These are phyloP conservation scores for Sinocyclocheilus anophthalmus DNA, from an alignment of 2,113 vertebrate species.

Conservation along the genomic window DNA sequence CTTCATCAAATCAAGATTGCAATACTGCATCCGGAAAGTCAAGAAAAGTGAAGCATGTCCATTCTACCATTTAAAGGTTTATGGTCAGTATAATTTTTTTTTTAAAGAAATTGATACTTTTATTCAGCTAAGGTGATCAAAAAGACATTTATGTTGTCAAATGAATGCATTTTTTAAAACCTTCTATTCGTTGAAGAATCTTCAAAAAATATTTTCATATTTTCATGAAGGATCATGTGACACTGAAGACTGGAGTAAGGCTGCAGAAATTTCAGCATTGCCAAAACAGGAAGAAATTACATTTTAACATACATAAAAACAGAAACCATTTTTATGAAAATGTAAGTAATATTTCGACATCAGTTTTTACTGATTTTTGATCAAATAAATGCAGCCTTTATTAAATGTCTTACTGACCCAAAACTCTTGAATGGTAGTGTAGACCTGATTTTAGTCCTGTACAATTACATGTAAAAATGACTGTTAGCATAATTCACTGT, in stretches of 20 bases:
- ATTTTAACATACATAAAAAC: background rate
- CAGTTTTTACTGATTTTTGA: background rate
- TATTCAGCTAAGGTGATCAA: background rate
- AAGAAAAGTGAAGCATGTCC: background rate
- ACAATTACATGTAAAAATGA: background rate
- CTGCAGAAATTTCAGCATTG: background rate
- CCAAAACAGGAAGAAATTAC: background rate
- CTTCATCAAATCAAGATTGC: background rate
- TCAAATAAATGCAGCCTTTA: background rate
- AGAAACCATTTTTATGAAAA: background rate
- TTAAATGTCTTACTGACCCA: background rate
- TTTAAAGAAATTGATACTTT: background rate
- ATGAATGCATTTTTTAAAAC: background rate
- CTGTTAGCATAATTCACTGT: slow-evolving; percentile 12
- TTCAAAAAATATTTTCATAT: too few relatives aligned
- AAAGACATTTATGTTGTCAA: background rate
- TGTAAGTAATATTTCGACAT: background rate
- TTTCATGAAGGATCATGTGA: background rate
- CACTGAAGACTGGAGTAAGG: background rate
- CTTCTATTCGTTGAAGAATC: background rate
- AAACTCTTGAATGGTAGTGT: background rate
- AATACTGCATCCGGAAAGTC: background rate
- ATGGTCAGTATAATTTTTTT: background rate
- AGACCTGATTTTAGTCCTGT: background rate
- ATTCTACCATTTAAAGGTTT: slow-evolving; percentile 1